Base-by-base conservation (phyloP, 2,888 invertebrate genomes). In the Cotesia congregata region DNA sequence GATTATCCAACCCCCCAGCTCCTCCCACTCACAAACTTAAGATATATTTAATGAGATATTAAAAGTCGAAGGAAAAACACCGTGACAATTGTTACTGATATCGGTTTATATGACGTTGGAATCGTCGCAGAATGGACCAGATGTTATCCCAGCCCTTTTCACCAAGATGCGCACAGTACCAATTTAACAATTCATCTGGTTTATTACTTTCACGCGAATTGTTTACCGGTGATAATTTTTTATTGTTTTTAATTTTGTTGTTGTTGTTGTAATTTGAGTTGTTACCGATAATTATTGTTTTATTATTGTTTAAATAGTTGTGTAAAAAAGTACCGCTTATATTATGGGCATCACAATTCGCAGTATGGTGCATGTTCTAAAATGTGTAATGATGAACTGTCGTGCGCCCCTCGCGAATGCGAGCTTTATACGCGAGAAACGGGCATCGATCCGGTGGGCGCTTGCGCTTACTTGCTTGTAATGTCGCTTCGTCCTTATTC, bases 381-480 rank as follows among this genome's bases (percentile, higher is more conserved):
- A 83, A 83, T 84, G 12, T 50, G 85, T 86, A 84, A 86, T 86
- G 87, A 86, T 86, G 84, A 85, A 89, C 88, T 88, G 87, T 86
- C 87, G 86, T 86, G 84, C 86, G 85, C 86, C 88, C 87, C 85
- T 85, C 84, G 83, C 83, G 85, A 85, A 83, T 84, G 84, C 83
- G 86, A 86, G 88, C 88, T 89, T 89, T 88, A 87, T 88, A 89
- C 86, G 85, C 84, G 86, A 83, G 80, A 75, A 75, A 83, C 86
- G 82, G 81, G 85, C 89, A 89, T 89, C 88, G 89, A 89, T 89
- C 88, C 71, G 85, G 84, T 80, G 83, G 81, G 89, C 89, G 89
- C 89, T 86, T 88, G 89, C 89, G 89, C 89, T 84, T 82, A 82
- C 83, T 83, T 80, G 82, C 82, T 83, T 81, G 82, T 81, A 85